phyloP scores from a whole-genome alignment of 1,140 invertebrate species.

The Belonocnema kinseyi region DNA sequence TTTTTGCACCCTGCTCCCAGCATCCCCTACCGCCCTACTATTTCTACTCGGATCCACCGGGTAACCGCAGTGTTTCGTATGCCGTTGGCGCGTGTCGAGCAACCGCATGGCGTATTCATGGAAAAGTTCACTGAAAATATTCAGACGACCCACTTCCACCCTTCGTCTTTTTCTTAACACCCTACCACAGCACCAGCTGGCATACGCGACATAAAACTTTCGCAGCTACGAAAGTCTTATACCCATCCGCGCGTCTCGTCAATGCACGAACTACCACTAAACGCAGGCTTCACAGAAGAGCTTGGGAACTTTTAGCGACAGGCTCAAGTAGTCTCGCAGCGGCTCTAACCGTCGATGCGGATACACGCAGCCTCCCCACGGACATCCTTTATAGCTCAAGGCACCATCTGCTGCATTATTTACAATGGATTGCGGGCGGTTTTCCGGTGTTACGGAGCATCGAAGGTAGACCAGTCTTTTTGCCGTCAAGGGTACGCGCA shows the following conservation, averaged over 20 bases:
- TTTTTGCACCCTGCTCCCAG: slow-evolving; percentile 23
- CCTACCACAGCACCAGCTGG: not conserved
- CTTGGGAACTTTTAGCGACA: slow-evolving; percentile 49
- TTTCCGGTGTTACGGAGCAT: too few species aligned
- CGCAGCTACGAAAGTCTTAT: slow-evolving; percentile 37
- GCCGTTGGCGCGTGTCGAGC: slow-evolving; percentile 31
- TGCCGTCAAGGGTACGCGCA: too few species aligned
- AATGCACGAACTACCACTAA: slow-evolving; percentile 45
- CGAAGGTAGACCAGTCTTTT: too few species aligned
- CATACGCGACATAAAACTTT: slow-evolving; percentile 45
- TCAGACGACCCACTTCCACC: slow-evolving; percentile 54
- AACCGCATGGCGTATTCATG: slow-evolving; percentile 56
- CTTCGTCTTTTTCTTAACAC: not conserved
- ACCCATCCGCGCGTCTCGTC: slow-evolving; percentile 34
- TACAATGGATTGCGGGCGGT: too few species aligned
- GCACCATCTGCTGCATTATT: too few species aligned
- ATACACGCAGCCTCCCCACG: too few species aligned
- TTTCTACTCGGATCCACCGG: slow-evolving; percentile 37
- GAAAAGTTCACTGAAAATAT: slow-evolving; percentile 62
- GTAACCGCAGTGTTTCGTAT: slow-evolving; percentile 52
- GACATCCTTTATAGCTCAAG: too few species aligned
- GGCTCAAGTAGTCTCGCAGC: slow-evolving; percentile 36
- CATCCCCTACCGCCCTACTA: slow-evolving; percentile 12
- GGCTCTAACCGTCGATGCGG: too few species aligned
- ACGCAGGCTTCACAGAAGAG: slow-evolving; percentile 47